phyloP scores from a whole-genome alignment of 1,140 invertebrate genomes.

The Bombus polaris region DNA sequence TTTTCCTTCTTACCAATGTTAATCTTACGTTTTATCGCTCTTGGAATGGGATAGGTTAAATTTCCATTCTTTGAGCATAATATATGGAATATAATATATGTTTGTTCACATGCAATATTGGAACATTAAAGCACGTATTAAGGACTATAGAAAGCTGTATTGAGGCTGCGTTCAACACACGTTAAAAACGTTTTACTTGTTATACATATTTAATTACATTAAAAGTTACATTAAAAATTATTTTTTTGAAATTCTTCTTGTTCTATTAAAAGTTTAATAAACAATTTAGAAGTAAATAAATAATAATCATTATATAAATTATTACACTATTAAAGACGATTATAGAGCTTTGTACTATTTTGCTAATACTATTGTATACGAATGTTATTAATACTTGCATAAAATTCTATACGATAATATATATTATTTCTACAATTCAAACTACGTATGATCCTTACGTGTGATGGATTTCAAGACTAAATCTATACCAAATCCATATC shows the following conservation, averaged over 20 bases:
- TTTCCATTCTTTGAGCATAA: conserved; percentile 8
- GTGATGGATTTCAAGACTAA: neutral
- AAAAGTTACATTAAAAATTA: neutral
- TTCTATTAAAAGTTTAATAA: too few relatives aligned
- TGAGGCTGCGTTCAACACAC: neutral
- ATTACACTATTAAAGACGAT: neutral
- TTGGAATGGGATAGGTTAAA: neutral
- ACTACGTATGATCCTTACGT: neutral
- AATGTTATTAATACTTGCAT: neutral
- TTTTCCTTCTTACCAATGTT: neutral
- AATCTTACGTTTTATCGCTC: neutral
- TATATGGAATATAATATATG: neutral
- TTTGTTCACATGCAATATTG: neutral
- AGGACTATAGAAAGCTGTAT: neutral
- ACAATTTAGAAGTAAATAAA: too few relatives aligned
- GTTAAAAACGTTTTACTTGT: neutral
- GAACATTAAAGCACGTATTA: neutral
- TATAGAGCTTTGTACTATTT: too few relatives aligned
- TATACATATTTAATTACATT: too few relatives aligned
- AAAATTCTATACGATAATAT: neutral
- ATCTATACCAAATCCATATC: neutral
- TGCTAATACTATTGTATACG: too few relatives aligned
- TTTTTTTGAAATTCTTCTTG: too few relatives aligned
- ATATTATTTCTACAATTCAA: neutral
- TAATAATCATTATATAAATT: neutral